Evolutionary conservation across 2,113 vertebrate species (phyloP).

Genomic region (Tyrannus savana): DNA sequence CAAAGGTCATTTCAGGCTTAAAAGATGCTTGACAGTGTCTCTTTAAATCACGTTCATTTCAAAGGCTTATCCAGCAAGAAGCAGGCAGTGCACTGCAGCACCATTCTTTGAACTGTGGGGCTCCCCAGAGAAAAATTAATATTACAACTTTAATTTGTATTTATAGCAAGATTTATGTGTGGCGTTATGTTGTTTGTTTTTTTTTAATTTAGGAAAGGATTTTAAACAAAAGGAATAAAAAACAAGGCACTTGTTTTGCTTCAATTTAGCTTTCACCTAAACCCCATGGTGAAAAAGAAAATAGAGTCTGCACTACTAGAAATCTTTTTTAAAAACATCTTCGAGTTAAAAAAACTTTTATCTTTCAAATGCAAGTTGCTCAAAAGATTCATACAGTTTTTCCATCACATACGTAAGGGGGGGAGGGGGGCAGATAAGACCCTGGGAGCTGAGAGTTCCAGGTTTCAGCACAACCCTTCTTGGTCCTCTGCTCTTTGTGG

Average conservation of each 20-base stretch:
- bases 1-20: constrained; percentile 54
- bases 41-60: constrained; percentile 61
- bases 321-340: not conserved
- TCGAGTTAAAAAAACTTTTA: constrained; percentile 29
- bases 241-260: not conserved
- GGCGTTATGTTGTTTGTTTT: not conserved
- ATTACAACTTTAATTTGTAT: constrained; percentile 70
- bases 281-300: not conserved
- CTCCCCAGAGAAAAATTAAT: constrained; percentile 68
- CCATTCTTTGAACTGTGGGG: constrained; percentile 34
- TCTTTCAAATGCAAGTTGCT: constrained; percentile 14
- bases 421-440: not conserved
- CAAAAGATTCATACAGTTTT: not conserved
- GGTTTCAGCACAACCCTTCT: not conserved
- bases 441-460: not conserved
- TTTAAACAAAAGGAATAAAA: constrained; percentile 54
- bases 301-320: not conserved
- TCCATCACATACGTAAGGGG: not conserved
- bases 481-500: not conserved
- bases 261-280: constrained; percentile 49
- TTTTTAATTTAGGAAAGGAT: not conserved
- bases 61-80: constrained; percentile 52
- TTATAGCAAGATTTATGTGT: constrained; percentile 50
- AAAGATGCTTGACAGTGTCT: constrained; percentile 46
- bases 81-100: constrained; percentile 12